A percentile compares a stretch with the other conserved stretches of the same genome.
These are phyloP conservation scores for Alouatta palliata DNA, from an alignment of 2,113 vertebrate species.

Conservation along the genomic window DNA sequence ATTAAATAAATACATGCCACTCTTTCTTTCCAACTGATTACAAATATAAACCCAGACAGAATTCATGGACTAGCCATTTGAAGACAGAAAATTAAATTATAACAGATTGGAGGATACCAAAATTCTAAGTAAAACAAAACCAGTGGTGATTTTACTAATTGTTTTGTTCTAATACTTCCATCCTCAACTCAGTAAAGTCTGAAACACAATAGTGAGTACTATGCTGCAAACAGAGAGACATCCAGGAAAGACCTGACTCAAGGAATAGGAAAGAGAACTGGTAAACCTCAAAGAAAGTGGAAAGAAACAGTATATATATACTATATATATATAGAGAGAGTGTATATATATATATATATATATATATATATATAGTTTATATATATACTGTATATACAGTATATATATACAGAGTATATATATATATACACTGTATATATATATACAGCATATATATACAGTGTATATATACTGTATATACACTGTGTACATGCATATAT, in stretches of 20 bases:
- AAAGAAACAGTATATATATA: neutral
- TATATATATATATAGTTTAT: no score
- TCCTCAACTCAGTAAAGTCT: neutral
- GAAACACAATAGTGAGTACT: neutral
- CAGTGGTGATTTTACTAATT: neutral
- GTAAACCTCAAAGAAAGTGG: neutral
- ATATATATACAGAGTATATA: no score
- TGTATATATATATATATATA: no score
- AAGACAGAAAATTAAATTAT: neutral
- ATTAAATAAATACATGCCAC: neutral
- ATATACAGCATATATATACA: no score
- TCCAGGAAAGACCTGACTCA: neutral
- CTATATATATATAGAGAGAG: no score
- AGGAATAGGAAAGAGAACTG: neutral
- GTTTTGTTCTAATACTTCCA: neutral
- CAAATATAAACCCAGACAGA: neutral
- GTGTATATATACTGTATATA: no score
- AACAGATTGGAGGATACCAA: neutral
- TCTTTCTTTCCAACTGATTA: neutral
- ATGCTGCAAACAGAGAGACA: neutral
- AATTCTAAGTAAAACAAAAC: neutral
- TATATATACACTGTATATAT: no score
- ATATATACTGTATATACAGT: no score
- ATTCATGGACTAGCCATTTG: neutral
- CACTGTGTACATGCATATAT: no score